Evolutionary conservation across 2,797 vertebrate species (phyloP).

Genomic region (Lepus townsendii): DNA sequence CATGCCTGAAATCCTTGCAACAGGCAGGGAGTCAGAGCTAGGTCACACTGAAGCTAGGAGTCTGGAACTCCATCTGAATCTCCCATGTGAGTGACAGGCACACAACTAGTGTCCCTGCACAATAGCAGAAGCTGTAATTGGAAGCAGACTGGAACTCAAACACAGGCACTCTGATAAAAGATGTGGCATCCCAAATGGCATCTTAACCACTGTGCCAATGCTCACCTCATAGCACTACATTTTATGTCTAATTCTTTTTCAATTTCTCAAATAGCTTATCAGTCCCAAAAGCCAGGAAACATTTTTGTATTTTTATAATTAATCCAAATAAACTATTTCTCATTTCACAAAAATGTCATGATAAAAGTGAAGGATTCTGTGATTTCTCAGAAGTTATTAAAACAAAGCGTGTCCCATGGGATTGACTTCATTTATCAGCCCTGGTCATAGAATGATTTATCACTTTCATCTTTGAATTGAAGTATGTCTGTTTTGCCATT

Average conservation of each 20-base stretch:
- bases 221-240: not conserved
- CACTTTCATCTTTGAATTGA: constrained; percentile 76
- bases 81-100: too few relatives aligned
- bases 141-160: too few relatives aligned
- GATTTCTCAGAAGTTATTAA: constrained; percentile 73
- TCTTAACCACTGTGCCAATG: too few relatives aligned
- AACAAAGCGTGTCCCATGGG: constrained; percentile 66
- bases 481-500: constrained; percentile 75
- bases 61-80: too few relatives aligned
- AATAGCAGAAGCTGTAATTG: too few relatives aligned
- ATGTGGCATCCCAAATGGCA: too few relatives aligned
- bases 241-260: constrained; percentile 62
- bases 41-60: too few relatives aligned
- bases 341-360: constrained; percentile 51
- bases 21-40: too few relatives aligned
- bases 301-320: constrained; percentile 70
- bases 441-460: constrained; percentile 65
- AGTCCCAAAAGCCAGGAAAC: constrained; percentile 46
- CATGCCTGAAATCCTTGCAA: too few relatives aligned
- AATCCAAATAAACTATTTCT: constrained; percentile 65
- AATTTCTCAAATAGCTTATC: constrained; percentile 59
- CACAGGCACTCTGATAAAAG: too few relatives aligned
- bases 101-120: too few relatives aligned
- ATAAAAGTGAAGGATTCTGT: constrained; percentile 63
- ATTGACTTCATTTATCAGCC: constrained; percentile 58